These are phyloP conservation scores for Oconnorella tubifera DNA, from an alignment of 2,888 invertebrate genomes.

Conservation along the genomic window DNA sequence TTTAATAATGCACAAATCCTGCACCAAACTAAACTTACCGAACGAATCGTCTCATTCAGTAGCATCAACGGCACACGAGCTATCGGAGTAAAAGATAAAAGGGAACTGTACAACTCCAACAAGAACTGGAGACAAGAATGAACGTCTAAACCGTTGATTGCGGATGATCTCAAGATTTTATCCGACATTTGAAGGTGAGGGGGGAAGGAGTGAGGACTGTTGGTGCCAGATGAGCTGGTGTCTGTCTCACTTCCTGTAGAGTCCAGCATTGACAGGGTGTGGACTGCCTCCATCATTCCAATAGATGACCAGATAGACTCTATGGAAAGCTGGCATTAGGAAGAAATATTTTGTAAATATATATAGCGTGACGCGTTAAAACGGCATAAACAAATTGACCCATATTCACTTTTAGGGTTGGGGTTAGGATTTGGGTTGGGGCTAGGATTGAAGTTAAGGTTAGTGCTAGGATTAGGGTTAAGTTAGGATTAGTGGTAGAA, in stretches of 20 bases:
- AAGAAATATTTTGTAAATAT: too few relatives aligned
- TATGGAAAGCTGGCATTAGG: conserved; percentile 52
- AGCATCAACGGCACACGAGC: conserved; percentile 52
- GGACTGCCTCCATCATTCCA: conserved; percentile 14
- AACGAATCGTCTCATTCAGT: conserved; percentile 55
- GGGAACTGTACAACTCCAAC: conserved; percentile 81
- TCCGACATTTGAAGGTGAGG: not conserved
- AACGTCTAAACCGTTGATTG: conserved; percentile 65
- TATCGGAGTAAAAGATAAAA: conserved; percentile 60
- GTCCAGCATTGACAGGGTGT: conserved; percentile 2
- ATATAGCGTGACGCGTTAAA: too few relatives aligned
- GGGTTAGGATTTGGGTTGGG: too few relatives aligned
- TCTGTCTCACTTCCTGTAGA: conserved; percentile 13
- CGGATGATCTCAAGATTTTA: conserved; percentile 4
- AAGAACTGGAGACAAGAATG: conserved; percentile 89
- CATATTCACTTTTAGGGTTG: too few relatives aligned
- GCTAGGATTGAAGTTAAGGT: too few relatives aligned
- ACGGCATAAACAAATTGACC: too few relatives aligned
- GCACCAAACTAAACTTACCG: conserved; percentile 59
- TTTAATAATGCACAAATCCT: too few relatives aligned
- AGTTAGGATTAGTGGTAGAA: too few relatives aligned
- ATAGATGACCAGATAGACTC: conserved; percentile 43
- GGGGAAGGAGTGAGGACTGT: not conserved
- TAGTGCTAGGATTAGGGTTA: too few relatives aligned
- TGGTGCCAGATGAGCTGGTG: conserved; percentile 4